Evolutionary conservation across 2,888 invertebrate genomes (phyloP), one percentile per base, ranked within the genome.

Genomic region (Rapana venosa): DNA sequence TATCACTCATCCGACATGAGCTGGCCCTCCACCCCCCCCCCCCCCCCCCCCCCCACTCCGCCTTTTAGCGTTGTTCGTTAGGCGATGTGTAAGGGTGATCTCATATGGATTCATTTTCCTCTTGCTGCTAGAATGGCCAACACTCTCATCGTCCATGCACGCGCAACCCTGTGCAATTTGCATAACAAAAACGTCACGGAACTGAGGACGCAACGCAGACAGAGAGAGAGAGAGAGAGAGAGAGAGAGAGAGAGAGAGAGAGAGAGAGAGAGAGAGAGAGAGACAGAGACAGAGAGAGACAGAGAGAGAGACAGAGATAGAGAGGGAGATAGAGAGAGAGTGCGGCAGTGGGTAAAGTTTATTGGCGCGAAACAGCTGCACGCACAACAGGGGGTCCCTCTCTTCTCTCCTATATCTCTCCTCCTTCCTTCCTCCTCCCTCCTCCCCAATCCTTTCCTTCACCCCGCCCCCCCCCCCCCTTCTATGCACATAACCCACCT

Each of bases 221-320:
- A n/a, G 74, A n/a, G 74, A 74, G 74, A 74, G 74, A 74, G 74
- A 22, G 74, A 74, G 74, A 26, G 74, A n/a, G 26, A n/a, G 74
- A n/a, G 74, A n/a, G 74, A n/a, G 74, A n/a, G 74, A n/a, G 74
- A n/a, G 74, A n/a, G 74, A 74, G 74, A 74, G 74, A n/a, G 74
- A n/a, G n/a, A n/a, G 74, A n/a, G 74, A n/a, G 74, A n/a, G 74
- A n/a, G 74, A 74, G 74, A 74, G 74, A n/a, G 74, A n/a, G 74
- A 74, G 74, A 74, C n/a, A 74, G 74, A 74, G 74, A 70, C 22
- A 70, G 70, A 15, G 70, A 20, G 70, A 15, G 70, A 15, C 26
- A 22, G 70, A 6, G 70, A 70, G 70, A 22, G 1, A 22, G 4
- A 15, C 20, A 22, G 26, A n/a, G 70, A 17, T 26, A 22, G 70